Base-by-base conservation (phyloP, 1,140 invertebrate genomes). In the Drosophila murphyi region DNA sequence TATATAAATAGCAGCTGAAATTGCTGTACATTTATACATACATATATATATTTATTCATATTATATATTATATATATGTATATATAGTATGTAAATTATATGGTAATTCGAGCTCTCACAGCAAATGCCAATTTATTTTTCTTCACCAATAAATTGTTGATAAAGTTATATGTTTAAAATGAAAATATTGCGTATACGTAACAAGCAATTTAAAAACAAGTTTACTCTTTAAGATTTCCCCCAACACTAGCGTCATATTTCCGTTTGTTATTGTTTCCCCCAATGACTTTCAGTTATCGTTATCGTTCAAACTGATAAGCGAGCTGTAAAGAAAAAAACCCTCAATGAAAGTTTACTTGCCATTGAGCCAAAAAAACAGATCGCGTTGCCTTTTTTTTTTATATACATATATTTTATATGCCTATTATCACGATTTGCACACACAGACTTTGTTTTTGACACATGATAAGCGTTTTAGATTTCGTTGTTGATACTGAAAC, bases 231-330 rank as follows among this genome's bases (percentile, higher is more conserved):
- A n/a, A 7, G 28, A 5, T 39, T 57, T 57, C 29, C 29, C 48
- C 3, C 20, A 43, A 20, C 20, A 20, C 20, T 20, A 43, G 41
- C 12, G n/a, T n/a, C 32, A 54, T 78, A 76, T 71, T 80, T 80
- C 78, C 78, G 72, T 50, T 72, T 72, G 62, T 67, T 72, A 60
- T 82, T 78, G 61, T 78, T 76, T 54, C 57, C 54, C 50, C 54
- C 55, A 73, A 69, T 87, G 82, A 73, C 78, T 76, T 55, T 76
- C 56, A 45, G 61, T 48, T 70, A 37, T 20, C 20, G 77, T 89
- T 88, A 88, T 88, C 85, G 77, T 78, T 51, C 85, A 75, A 89
- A 88, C 73, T 89, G 85, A 88, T 88, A 85, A 89, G 76, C 51
- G n/a, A 48, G 60, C 73, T 39, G 37, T 29, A 68, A 61, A 43